Evolutionary conservation across 2,113 vertebrate species (phyloP).

Genomic region (Myiopsitta monachus): DNA sequence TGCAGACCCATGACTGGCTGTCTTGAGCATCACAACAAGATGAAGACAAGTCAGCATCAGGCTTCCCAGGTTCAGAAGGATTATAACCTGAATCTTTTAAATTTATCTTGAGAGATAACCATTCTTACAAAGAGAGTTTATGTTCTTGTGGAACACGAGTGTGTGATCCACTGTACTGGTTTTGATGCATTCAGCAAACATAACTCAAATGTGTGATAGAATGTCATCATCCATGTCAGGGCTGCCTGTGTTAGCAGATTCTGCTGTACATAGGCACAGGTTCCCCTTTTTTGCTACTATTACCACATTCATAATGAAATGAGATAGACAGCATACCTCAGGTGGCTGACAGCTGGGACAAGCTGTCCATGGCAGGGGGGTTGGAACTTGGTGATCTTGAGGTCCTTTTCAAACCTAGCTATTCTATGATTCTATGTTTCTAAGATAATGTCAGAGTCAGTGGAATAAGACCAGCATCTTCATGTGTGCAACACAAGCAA

Average conservation of each 20-base stretch:
- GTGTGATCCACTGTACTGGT: accelerated
- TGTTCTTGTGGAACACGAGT: accelerated
- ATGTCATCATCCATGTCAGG: accelerated
- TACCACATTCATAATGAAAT: not conserved
- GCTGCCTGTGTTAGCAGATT: not conserved
- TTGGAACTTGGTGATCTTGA: not conserved
- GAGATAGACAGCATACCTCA: not conserved
- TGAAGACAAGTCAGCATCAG: not conserved
- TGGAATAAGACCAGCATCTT: not conserved
- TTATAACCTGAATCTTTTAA: not conserved
- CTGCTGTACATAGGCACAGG: not conserved
- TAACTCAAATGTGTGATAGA: not conserved
- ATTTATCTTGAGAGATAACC: not conserved
- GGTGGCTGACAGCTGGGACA: not conserved
- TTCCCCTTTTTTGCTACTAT: not conserved
- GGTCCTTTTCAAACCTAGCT: not conserved
- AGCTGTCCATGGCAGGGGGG: not conserved
- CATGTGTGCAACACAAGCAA: not conserved
- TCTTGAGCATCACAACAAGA: not conserved
- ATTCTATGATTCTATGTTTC: not conserved
- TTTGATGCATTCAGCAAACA: not conserved
- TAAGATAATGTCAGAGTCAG: not conserved
- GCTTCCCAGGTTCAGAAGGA: not conserved
- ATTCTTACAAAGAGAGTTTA: not conserved
- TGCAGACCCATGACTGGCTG: not conserved